Base-by-base conservation (phyloP, 2,113 vertebrate species). In the Nycticryphes semicollaris region DNA sequence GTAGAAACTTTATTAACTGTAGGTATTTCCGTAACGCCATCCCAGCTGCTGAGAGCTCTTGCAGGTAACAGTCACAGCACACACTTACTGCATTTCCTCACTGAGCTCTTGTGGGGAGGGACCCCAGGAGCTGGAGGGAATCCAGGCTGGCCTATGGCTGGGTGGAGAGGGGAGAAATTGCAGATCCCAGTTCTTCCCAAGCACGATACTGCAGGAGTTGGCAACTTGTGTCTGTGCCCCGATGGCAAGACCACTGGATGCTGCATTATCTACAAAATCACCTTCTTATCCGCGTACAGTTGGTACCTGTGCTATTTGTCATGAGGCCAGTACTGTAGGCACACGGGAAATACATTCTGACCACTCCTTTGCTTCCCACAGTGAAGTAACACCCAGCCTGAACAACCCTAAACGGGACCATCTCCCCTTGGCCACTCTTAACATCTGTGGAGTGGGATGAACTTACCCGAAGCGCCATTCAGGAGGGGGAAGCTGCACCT, bases 331-430 rank as follows among this genome's bases (percentile, higher is more conserved):
- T 10, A 51, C n/a, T 14, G 19, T 24, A 35, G 51, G 37, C 24
- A 13, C 25, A 56, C 0, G 1, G 7, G 13, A 19, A 20, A 66
- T 3, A 0, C 4, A 7, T 43, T 60, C 68, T 56, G 63, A 31
- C 12, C 48, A 14, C 68, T 47, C 1, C 0, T 56, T 60, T 43
- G 25, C 11, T 77, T 51, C 63, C 64, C 59, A 4, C 11, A 31
- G 48, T 6, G 50, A 48, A 24, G 28, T 33, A 30, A 54, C 63
- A 17, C 31, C 18, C 23, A 7, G 27, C 4, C 35, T 39, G 35
- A 73, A 30, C 35, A 73, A 2, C 5, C 31, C 43, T 5, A 2
- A 31, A 23, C 2, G 18, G 39, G 35, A 72, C 12, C 31, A 7
- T 20, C n/a, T 45, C 37, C 48, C 43, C 62, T 48, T 22, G 28